Evolutionary conservation across 2,797 vertebrate species (phyloP).

Genomic region (Heterohyrax brucei): DNA sequence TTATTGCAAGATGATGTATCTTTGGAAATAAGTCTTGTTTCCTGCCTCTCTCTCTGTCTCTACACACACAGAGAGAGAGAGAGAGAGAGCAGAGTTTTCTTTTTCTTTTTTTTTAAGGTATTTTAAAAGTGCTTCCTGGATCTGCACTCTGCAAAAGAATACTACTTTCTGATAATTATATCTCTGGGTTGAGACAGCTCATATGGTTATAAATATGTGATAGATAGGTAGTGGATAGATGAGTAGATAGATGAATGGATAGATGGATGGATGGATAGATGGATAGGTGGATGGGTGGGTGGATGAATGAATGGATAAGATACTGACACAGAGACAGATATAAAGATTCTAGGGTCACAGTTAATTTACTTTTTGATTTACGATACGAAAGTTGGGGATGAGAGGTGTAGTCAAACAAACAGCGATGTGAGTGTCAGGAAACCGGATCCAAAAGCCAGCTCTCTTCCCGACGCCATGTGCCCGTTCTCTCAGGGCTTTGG

Average conservation of each 20-base stretch:
- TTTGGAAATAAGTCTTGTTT: constrained; percentile 20
- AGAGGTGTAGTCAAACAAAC: not conserved
- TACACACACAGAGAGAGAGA: not conserved
- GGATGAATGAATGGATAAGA: not conserved
- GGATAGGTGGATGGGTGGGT: not conserved
- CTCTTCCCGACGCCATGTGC: not conserved
- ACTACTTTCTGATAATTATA: not conserved
- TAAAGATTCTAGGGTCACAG: not conserved
- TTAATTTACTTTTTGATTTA: not conserved
- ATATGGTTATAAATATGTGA: not conserved
- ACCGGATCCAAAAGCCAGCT: not conserved
- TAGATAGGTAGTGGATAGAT: no score
- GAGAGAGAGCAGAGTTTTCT: no score
- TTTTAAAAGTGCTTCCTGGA: not conserved
- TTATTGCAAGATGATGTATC: not conserved
- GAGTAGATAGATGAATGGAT: no score
- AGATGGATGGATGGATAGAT: not conserved
- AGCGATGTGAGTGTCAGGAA: not conserved
- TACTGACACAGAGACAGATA: not conserved
- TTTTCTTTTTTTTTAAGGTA: not conserved
- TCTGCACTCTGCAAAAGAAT: not conserved
- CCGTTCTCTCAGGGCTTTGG: not conserved
- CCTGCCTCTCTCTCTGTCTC: not conserved
- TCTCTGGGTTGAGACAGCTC: not conserved
- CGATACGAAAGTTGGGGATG: not conserved